Evolutionary conservation across 2,113 vertebrate species (phyloP).

Genomic region (Sander lucioperca): DNA sequence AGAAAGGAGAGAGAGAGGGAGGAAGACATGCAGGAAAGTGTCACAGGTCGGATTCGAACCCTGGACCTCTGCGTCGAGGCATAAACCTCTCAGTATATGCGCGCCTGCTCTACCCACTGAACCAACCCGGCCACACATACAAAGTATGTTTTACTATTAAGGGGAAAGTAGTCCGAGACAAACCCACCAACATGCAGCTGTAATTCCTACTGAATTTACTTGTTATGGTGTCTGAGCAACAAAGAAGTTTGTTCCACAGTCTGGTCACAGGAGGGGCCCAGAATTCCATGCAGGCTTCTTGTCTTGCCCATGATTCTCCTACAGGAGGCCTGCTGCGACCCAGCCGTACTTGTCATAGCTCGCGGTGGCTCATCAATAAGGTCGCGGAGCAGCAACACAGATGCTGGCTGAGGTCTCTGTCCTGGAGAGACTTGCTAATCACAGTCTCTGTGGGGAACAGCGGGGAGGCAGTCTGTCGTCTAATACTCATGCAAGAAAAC

Average conservation of each 20-base stretch:
- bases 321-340: slow-evolving; percentile 45
- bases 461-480: slow-evolving; percentile 55
- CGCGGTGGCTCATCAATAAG: slow-evolving; percentile 63
- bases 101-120: too few relatives aligned
- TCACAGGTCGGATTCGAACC: too few relatives aligned
- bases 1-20: too few relatives aligned
- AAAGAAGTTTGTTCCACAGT: slow-evolving; percentile 1
- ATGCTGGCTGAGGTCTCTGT: slow-evolving; percentile 68
- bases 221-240: background rate
- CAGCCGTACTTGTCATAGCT: slow-evolving; percentile 26
- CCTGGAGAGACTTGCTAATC: slow-evolving; percentile 76
- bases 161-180: background rate
- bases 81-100: too few relatives aligned
- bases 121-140: too few relatives aligned
- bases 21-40: too few relatives aligned
- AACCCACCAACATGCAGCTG: background rate
- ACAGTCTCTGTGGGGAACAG: slow-evolving; percentile 65
- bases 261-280: slow-evolving; percentile 10
- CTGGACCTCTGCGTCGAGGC: too few relatives aligned
- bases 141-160: background rate
- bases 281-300: slow-evolving; percentile 1
- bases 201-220: background rate
- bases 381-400: slow-evolving; percentile 50
- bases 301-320: slow-evolving; percentile 19
- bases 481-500: slow-evolving; percentile 18